phyloP scores from a whole-genome alignment of 1,140 invertebrate genomes.

The Leptinotarsa texana region DNA sequence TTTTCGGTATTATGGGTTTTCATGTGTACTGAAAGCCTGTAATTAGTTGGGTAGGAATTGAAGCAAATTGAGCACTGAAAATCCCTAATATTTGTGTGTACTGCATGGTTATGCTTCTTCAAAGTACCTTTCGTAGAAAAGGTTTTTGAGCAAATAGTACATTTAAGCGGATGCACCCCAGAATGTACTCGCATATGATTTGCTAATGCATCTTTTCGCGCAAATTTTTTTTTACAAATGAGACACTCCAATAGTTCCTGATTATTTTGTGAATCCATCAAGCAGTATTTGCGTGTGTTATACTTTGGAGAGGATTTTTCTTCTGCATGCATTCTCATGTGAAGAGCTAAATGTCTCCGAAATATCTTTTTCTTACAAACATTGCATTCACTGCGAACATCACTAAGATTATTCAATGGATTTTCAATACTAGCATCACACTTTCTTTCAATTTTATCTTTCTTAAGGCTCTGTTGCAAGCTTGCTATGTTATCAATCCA shows the following conservation, averaged over 20 bases:
- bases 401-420: no score
- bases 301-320: conserved; percentile 57
- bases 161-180: conserved; percentile 15
- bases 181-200: conserved; percentile 24
- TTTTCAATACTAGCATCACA: no score
- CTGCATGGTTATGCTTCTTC: conserved; percentile 58
- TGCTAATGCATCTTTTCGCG: conserved; percentile 28
- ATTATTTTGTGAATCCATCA: no score
- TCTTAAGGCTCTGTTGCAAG: no score
- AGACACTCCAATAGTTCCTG: conserved; percentile 35
- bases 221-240: conserved; percentile 41
- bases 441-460: no score
- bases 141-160: conserved; percentile 39
- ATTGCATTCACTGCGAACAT: no score
- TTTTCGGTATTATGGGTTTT: conserved; percentile 62
- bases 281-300: conserved; percentile 42
- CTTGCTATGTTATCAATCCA: no score
- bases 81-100: conserved; percentile 60
- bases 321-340: conserved; percentile 25
- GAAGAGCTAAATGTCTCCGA: no score
- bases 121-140: conserved; percentile 47
- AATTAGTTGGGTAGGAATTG: conserved; percentile 62
- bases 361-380: no score
- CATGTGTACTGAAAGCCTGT: conserved; percentile 63
- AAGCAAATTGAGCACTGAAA: conserved; percentile 60